Evolutionary conservation across 2,113 vertebrate genomes (phyloP).

Genomic region (Otis tarda): DNA sequence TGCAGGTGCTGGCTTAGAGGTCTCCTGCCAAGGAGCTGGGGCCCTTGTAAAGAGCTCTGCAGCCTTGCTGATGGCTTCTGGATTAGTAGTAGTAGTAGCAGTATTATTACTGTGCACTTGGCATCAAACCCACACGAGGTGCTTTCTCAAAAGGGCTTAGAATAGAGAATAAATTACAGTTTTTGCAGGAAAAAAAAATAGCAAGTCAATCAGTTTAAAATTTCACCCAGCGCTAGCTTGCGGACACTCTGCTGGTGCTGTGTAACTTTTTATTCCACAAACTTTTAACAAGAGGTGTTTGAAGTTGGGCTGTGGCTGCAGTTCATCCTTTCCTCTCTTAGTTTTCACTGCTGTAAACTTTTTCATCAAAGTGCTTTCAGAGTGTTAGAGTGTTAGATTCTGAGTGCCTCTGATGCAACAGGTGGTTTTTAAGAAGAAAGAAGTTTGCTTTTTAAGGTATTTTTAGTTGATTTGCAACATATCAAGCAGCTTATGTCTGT

Average conservation of each 20-base stretch:
- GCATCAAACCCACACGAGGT: neutral
- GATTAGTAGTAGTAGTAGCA: neutral
- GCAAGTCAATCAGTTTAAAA: neutral
- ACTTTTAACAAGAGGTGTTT: neutral
- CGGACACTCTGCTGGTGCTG: neutral
- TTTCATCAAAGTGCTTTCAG: neutral
- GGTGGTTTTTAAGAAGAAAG: neutral
- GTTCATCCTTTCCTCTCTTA: neutral
- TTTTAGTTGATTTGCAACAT: slow-evolving; percentile 1
- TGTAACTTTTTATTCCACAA: neutral
- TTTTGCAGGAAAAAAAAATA: neutral
- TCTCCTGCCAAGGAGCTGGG: neutral
- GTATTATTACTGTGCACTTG: neutral
- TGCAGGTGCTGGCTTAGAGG: neutral
- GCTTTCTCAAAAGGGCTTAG: neutral
- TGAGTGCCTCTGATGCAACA: neutral
- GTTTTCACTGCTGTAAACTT: neutral
- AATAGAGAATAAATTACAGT: neutral
- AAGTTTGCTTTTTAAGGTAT: neutral
- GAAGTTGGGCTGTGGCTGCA: neutral
- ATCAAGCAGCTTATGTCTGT: neutral
- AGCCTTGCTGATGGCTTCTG: neutral
- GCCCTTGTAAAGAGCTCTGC: neutral
- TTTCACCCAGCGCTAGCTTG: neutral
- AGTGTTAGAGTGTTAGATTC: neutral